A percentile compares a stretch with the other conserved stretches of the same genome.
Conservation (phyloP, 2,888 invertebrate species). For the Chrysolina americana region DNA sequence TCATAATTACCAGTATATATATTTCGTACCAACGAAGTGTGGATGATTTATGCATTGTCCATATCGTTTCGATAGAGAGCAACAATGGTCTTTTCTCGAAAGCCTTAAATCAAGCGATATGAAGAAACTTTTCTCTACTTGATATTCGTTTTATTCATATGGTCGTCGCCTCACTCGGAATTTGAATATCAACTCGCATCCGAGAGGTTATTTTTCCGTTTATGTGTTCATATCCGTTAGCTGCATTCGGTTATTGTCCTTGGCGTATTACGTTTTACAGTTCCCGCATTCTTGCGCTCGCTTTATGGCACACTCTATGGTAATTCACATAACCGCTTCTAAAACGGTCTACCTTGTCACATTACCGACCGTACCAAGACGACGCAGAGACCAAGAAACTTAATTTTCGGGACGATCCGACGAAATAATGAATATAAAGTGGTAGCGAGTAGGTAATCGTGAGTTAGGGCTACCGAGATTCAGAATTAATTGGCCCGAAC, state of each 20-base stretch:
- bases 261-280: constrained; percentile 65
- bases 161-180: constrained; percentile 55
- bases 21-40: not conserved
- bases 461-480: not conserved
- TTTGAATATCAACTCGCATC: constrained; percentile 64
- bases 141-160: constrained; percentile 57
- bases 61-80: not conserved
- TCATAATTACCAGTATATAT: too few relatives aligned
- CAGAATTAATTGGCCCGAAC: not conserved
- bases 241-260: constrained; percentile 66
- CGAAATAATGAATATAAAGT: constrained; percentile 16
- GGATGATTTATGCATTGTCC: not conserved
- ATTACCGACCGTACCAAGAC: too few relatives aligned
- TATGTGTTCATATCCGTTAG: constrained; percentile 68
- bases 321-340: constrained; percentile 61
- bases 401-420: not conserved
- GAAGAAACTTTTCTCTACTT: constrained; percentile 49
- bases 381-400: not conserved
- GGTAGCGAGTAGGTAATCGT: not conserved
- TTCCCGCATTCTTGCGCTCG: constrained; percentile 57
- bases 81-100: constrained; percentile 37
- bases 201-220: constrained; percentile 65
- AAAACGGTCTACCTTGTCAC: constrained; percentile 58
- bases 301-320: constrained; percentile 59
- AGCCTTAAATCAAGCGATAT: constrained; percentile 49